Evolutionary conservation across 1,140 invertebrate genomes (phyloP), one percentile per base, ranked within the genome.

Genomic region (Meloidogyne hapla): DNA sequence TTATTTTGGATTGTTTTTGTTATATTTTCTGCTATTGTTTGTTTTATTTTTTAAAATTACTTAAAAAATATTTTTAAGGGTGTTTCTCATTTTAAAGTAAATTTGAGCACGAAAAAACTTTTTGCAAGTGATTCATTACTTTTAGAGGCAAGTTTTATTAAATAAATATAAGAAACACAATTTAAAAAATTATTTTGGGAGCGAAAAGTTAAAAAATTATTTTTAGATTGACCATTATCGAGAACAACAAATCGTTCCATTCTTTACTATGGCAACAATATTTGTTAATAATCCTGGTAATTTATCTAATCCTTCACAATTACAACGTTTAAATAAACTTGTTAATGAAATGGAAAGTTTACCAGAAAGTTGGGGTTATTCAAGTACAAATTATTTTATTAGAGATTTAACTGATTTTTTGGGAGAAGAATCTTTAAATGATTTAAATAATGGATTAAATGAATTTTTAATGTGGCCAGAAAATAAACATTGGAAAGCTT

Each of bases 61-160:
- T 67, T 9, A 0, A 70, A 62, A 63, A 13, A 38, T n/a, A n/a
- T n/a, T 56, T 56, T 83, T 83, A 61, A 84, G 85, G 84, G 86
- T 45, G 81, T 86, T 56, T 83, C 84, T 18, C 68, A 77, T 38
- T 81, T 86, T 69, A 78, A 86, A 75, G 80, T 86, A 15, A 85
- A 87, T 48, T 65, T 86, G 13, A 83, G 80, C 1, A 80, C 81
- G 25, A 79, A 86, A 67, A 86, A 86, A 67, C 70, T 86, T n/a
- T 87, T 87, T 38, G 79, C 84, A 6, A 67, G 56, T 10, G 85
- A 87, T 72, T 86, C 84, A 2, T 85, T 84, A n/a, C 65, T 86
- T 5, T 66, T 87, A 25, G 83, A 80, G 74, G 67, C 78, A 56
- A 38, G 25, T n/a, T 23, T 63, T 23, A 15, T 8, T 23, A 48